A percentile compares a stretch with the other conserved stretches of the same genome.
phyloP scores from a whole-genome alignment of 2,888 invertebrate species.

The Tetropium fuscum region DNA sequence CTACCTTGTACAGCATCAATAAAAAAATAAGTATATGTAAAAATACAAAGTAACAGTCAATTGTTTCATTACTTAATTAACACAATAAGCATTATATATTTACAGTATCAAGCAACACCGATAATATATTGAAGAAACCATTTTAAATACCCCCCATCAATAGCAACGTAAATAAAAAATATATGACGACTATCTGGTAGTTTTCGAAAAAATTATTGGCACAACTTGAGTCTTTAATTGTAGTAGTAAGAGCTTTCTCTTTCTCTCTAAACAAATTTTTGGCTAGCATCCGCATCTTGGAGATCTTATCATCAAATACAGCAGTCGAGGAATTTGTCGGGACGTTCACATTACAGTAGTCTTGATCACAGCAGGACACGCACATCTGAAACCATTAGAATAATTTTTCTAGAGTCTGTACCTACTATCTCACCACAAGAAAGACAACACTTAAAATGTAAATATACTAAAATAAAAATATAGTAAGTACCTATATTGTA shows the following conservation, averaged over 20 bases:
- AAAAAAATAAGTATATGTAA: too few species aligned
- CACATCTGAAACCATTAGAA: constrained; percentile 68
- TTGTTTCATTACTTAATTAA: constrained; percentile 5
- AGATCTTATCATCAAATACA: constrained; percentile 67
- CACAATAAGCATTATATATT: constrained; percentile 27
- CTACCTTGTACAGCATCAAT: too few species aligned
- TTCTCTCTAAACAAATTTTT: constrained; percentile 63
- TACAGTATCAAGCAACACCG: constrained; percentile 26
- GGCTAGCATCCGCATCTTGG: constrained; percentile 64
- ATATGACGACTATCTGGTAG: constrained; percentile 27
- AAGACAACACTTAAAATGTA: too few species aligned
- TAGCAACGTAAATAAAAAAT: constrained; percentile 32
- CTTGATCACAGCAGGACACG: constrained; percentile 73
- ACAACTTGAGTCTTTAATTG: constrained; percentile 58
- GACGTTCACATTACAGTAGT: constrained; percentile 73
- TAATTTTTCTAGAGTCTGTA: not conserved
- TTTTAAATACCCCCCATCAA: constrained; percentile 29
- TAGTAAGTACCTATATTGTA: too few species aligned
- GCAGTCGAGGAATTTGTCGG: constrained; percentile 73
- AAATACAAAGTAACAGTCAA: constrained; percentile 25
- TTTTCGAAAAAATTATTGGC: constrained; percentile 31
- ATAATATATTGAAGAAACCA: constrained; percentile 10
- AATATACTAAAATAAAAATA: too few species aligned
- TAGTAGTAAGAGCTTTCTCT: constrained; percentile 64
- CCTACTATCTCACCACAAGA: too few species aligned